phyloP scores from a whole-genome alignment of 2,888 invertebrate genomes.

The Brenthis hecate region DNA sequence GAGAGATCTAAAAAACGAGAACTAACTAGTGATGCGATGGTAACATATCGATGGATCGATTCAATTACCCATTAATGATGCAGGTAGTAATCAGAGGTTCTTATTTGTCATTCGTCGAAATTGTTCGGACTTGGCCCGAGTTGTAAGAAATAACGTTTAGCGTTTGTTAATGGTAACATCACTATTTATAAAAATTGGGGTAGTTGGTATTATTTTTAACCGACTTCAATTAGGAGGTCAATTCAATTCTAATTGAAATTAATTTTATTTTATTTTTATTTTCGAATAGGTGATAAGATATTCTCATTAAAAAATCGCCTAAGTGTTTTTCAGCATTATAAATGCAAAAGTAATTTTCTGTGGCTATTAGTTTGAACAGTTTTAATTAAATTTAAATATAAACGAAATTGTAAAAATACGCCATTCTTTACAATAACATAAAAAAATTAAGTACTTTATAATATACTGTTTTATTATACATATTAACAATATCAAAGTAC shows the following conservation, averaged over 20 bases:
- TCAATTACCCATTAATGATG: conserved; percentile 70
- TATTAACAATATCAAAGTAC: too few species aligned
- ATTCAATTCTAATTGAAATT: neutral
- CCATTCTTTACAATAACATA: too few species aligned
- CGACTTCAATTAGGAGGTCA: neutral
- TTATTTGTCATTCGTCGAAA: conserved; percentile 79
- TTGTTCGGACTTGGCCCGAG: conserved; percentile 55
- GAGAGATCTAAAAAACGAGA: conserved; percentile 14
- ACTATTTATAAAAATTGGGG: neutral
- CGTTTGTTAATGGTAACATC: neutral
- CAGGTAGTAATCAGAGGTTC: conserved; percentile 70
- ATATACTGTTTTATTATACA: too few species aligned
- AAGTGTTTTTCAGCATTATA: too few species aligned
- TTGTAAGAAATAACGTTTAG: conserved; percentile 27
- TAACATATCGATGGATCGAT: conserved; percentile 63
- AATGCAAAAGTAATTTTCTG: too few species aligned
- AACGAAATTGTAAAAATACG: too few species aligned
- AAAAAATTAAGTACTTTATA: too few species aligned
- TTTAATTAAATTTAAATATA: too few species aligned
- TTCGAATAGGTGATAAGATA: too few species aligned
- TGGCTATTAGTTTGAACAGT: too few species aligned
- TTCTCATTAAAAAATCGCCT: too few species aligned
- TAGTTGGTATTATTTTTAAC: neutral
- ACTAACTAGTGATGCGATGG: conserved; percentile 42
- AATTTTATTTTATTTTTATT: too few species aligned